These are phyloP conservation scores for Tricholaema leucomelas DNA, from an alignment of 2,113 vertebrate genomes.

Conservation along the genomic window DNA sequence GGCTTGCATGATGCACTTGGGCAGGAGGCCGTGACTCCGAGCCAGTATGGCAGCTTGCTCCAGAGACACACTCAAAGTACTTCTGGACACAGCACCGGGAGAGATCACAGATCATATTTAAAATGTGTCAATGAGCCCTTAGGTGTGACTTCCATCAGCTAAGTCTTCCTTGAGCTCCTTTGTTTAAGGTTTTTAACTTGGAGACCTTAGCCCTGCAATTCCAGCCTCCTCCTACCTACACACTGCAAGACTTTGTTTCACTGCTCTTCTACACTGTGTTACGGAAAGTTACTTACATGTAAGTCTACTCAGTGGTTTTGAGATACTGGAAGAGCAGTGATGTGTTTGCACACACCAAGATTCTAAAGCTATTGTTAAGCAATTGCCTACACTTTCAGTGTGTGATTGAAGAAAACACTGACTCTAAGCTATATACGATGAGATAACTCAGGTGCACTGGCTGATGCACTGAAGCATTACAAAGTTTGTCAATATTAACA, in stretches of 20 bases:
- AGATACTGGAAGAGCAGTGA: background rate
- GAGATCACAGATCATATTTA: background rate
- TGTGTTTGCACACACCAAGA: background rate
- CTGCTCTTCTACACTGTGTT: background rate
- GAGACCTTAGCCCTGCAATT: background rate
- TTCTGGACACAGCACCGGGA: conserved; percentile 69
- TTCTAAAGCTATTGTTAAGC: background rate
- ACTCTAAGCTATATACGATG: background rate
- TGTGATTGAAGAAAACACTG: background rate
- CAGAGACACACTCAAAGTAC: conserved; percentile 89
- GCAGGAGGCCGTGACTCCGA: conserved; percentile 91
- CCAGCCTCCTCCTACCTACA: background rate
- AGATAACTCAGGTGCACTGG: background rate
- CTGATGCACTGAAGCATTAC: background rate
- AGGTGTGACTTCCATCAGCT: background rate
- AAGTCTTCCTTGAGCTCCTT: background rate
- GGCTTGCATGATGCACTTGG: conserved; percentile 96
- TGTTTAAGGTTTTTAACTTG: background rate
- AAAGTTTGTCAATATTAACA: background rate
- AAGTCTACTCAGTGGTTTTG: background rate
- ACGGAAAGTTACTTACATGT: background rate
- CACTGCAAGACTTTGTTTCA: background rate
- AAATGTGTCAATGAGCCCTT: background rate
- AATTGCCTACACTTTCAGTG: background rate
- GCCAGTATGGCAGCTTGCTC: conserved; percentile 92